Conservation (phyloP, 2,797 vertebrate species). For the Chelmon rostratus region DNA sequence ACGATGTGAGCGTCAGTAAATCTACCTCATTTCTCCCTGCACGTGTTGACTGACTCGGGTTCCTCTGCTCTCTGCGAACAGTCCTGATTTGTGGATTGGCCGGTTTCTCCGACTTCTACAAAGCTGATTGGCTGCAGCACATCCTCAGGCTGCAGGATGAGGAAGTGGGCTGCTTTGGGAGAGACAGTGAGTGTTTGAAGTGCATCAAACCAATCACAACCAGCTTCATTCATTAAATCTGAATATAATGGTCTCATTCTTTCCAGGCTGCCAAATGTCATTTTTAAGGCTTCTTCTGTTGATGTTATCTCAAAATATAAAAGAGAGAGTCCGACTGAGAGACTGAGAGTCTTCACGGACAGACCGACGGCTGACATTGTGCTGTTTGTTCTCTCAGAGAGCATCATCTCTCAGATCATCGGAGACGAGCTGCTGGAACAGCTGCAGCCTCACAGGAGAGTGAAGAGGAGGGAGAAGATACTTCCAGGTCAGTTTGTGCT, state of each 20-base stretch:
- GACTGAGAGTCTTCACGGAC: neutral
- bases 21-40: too few species aligned
- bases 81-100: conserved; percentile 90
- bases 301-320: too few species aligned
- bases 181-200: conserved; percentile 81
- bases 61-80: conserved; percentile 60
- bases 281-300: too few species aligned
- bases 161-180: conserved; percentile 88
- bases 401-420: conserved; percentile 81
- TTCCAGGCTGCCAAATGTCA: too few species aligned
- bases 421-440: conserved; percentile 84
- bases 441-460: conserved; percentile 78
- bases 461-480: conserved; percentile 87
- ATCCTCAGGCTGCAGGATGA: conserved; percentile 88
- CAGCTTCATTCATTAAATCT: neutral
- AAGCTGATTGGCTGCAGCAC: conserved; percentile 87
- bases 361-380: neutral
- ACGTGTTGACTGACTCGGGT: neutral
- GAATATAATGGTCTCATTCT: neutral
- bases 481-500: conserved; percentile 75
- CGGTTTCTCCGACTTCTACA: conserved; percentile 92
- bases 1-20: too few species aligned
- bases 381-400: conserved; percentile 56
- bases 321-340: too few species aligned
- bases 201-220: neutral